Evolutionary conservation across 23 tunicate genomes (phyloP), one percentile per base, ranked within the genome.

Genomic region (Styela plicata): DNA sequence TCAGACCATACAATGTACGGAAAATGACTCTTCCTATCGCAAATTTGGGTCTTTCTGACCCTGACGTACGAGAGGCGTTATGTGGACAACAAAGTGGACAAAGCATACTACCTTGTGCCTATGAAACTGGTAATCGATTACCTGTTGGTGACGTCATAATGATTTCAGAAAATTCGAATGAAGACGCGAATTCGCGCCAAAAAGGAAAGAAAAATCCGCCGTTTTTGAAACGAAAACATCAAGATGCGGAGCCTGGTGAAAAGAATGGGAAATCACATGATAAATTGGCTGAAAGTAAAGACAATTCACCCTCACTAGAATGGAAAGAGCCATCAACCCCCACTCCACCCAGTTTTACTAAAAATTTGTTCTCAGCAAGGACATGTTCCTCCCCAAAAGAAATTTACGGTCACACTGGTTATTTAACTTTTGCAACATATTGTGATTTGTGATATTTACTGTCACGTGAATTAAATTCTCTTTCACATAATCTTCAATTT

Each of bases 331-430:
- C 37, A 3, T 44, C 82, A 44, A 52, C 32, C 52, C 69, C n/a
- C 31, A 94, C 95, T 26, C 84, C 91, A 1, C 88, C 98, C 29
- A 79, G 87, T 22, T 78, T 79, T 37, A 92, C 89, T 22, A 83
- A 85, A 62, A 79, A 80, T 44, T 84, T 83, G 27, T 93, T 80
- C 63, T 78, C 89, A 1, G 64, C 63, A 32, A 64, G 92, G 36
- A 88, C 89, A 26, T 93, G 98, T 73, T 63, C 81, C 7, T 34
- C 73, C 33, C 89, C 98, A 23, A 93, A 88, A 82, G 98, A 93
- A 75, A 93, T 88, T 34, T 94, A 94, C 73, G 98, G 98, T 21
- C 98, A 94, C 64, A 94, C 98, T 34, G 98, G 98, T 30, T 94
- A 85, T 69, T 82, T 94, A 57, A 89, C 94, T 32, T 94, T 94